phyloP scores from a whole-genome alignment of 2,888 invertebrate genomes.

The Corbicula japonica region DNA sequence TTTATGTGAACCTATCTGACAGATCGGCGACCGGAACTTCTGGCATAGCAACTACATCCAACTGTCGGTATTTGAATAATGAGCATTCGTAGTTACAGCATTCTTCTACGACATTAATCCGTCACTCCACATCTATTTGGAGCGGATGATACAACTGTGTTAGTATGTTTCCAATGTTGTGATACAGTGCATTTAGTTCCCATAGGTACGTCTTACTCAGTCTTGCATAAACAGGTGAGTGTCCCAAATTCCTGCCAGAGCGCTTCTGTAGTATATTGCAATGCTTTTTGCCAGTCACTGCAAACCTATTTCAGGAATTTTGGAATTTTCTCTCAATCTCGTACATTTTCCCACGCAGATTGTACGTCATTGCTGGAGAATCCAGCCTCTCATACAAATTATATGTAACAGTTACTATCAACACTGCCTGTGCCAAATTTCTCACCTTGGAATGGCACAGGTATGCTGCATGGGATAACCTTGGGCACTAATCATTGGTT shows the following conservation, averaged over 20 bases:
- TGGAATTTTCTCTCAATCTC: neutral
- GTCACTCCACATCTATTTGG: too few species aligned
- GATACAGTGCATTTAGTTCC: slow-evolving; percentile 1
- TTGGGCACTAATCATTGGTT: too few species aligned
- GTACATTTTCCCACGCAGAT: slow-evolving; percentile 3
- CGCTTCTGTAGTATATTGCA: neutral
- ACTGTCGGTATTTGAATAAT: neutral
- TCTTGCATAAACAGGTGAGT: slow-evolving; percentile 1
- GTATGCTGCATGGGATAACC: too few species aligned
- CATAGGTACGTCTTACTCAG: neutral
- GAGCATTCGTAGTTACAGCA: neutral
- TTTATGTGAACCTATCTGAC: too few species aligned
- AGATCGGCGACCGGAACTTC: too few species aligned
- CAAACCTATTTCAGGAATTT: slow-evolving; percentile 3
- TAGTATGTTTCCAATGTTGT: neutral
- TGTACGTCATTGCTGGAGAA: slow-evolving; percentile 1
- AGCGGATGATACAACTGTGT: neutral
- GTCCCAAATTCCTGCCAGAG: slow-evolving; percentile 1
- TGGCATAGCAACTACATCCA: neutral
- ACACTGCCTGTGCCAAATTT: too few species aligned
- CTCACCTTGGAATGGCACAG: too few species aligned
- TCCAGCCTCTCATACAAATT: neutral
- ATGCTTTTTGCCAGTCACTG: slow-evolving; percentile 5
- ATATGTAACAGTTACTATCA: neutral
- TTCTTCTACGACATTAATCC: neutral